These are phyloP conservation scores for Steinernema scapterisci DNA, from an alignment of 2,888 invertebrate species.

Conservation along the genomic window DNA sequence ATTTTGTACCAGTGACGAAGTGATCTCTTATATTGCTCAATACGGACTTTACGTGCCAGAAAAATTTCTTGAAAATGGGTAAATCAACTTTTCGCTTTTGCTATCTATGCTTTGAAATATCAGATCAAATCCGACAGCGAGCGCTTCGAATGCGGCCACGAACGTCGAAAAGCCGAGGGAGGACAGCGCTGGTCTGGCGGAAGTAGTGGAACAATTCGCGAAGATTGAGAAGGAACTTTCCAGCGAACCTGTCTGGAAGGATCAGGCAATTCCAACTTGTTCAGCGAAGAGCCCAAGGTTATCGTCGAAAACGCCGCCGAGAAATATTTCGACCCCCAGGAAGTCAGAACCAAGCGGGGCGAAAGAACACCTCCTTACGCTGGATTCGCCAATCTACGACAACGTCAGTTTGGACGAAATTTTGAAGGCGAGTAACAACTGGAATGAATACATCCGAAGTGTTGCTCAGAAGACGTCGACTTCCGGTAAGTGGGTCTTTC, in stretches of 20 bases:
- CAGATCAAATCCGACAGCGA: neutral
- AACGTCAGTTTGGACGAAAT: conserved; percentile 22
- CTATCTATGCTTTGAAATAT: neutral
- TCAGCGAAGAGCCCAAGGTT: neutral
- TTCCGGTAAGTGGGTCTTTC: neutral
- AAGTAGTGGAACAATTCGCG: neutral
- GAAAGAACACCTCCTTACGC: neutral
- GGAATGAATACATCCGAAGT: conserved; percentile 25
- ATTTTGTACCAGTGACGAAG: conserved; percentile 35
- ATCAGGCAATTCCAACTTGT: neutral
- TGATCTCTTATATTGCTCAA: conserved; percentile 35
- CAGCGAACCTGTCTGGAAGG: neutral
- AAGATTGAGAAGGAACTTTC: neutral
- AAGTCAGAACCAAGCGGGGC: too few relatives aligned
- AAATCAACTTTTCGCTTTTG: neutral
- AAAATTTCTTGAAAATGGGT: neutral
- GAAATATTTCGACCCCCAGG: too few relatives aligned
- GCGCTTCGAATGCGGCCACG: neutral
- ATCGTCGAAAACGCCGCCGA: neutral
- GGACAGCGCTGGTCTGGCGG: neutral
- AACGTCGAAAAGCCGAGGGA: neutral
- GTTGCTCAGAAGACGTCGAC: neutral
- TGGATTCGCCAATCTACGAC: conserved; percentile 11
- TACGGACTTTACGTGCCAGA: conserved; percentile 29
- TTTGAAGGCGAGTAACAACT: conserved; percentile 14